These are phyloP conservation scores for Holotrichia oblita DNA, from an alignment of 1,140 invertebrate genomes.

Conservation along the genomic window DNA sequence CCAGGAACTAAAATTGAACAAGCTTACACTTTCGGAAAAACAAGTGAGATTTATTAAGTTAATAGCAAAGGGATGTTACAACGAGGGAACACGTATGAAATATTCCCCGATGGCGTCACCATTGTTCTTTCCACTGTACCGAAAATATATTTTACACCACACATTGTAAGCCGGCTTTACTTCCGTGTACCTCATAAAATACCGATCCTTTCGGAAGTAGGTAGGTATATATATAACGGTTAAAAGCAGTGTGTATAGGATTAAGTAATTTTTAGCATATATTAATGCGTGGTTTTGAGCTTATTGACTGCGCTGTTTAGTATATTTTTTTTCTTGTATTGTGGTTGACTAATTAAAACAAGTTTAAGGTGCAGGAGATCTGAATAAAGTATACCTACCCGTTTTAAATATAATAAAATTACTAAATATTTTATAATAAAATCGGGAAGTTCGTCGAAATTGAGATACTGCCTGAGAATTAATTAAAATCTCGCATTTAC, in stretches of 20 bases:
- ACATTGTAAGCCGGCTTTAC: not conserved
- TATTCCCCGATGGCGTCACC: not conserved
- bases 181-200: not conserved
- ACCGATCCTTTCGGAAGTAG: not conserved
- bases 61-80: not conserved
- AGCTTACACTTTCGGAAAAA: not conserved
- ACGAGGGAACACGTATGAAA: not conserved
- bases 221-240: no score
- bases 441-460: no score
- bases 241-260: no score
- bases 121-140: not conserved
- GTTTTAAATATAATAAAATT: no score
- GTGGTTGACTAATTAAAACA: no score
- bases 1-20: not conserved
- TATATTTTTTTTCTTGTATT: no score
- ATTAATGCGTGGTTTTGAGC: no score
- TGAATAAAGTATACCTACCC: no score
- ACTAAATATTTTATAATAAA: no score
- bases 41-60: not conserved
- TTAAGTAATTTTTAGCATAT: no score
- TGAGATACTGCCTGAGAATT: not conserved
- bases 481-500: constrained; percentile 8
- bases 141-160: not conserved
- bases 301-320: no score
- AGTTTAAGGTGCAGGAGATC: no score